Evolutionary conservation across 2,797 vertebrate genomes (phyloP), one percentile per base, ranked within the genome.

Genomic region (Emys orbicularis): DNA sequence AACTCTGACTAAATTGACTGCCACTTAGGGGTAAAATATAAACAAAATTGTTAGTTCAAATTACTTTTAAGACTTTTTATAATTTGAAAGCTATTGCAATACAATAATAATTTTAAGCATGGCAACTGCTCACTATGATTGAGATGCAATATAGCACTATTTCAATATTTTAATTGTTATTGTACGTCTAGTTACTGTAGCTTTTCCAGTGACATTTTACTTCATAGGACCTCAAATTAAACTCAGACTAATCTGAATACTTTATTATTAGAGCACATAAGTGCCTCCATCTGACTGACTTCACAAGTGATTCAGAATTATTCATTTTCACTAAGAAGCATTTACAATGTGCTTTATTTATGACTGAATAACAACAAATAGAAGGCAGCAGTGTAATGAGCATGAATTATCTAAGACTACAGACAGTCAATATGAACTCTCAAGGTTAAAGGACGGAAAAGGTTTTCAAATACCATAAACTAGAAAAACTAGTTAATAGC

Each of bases 381-480:
- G 13, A 54, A 90, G 41, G 68, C 88, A 92, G 85, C 77, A 77
- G 31, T 84, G 61, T 56, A 79, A 59, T 50, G 31, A 83, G 77
- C 65, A 54, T 23, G 3, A 92, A 61, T 47, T 2, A 27, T 10
- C 4, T 37, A 90, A 59, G 68, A 87, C 49, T 13, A 93, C 49
- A 90, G 83, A 95, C 86, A 13, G 2, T 8, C n/a, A 8, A 90
- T 79, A 29, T 21, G 0, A 81, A 34, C 19, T 81, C 76, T 53
- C 41, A 89, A 2, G 53, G n/a, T 76, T 89, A 84, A 86, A 76
- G 81, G 92, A 6, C 68, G 31, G 76, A 95, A 91, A 95, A 76
- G 2, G 27, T 56, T 81, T 49, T 86, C 18, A 5, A n/a, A 31
- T 57, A 41, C 37, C 65, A 92, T 68, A 9, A 81, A 8, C 8